These are phyloP conservation scores for Acrocephalus arundinaceus DNA, from an alignment of 2,113 vertebrate genomes.

Conservation along the genomic window DNA sequence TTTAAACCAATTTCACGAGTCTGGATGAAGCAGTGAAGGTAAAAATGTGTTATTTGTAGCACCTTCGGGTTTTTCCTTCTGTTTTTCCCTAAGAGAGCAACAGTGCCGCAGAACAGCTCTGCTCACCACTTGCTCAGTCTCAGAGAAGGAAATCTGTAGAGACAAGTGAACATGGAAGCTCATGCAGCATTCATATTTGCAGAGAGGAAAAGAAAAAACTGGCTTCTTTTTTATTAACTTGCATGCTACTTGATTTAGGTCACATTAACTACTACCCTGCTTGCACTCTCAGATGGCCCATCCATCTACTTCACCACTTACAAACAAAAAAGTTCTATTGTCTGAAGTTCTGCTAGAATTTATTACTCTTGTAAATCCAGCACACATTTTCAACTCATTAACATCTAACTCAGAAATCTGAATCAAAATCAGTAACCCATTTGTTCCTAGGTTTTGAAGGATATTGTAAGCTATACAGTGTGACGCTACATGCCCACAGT, in stretches of 20 bases:
- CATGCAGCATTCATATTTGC: background rate
- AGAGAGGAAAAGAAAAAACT: background rate
- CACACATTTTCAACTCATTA: background rate
- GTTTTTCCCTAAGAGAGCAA: background rate
- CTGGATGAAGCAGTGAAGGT: background rate
- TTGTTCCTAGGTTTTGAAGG: background rate
- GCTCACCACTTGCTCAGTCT: background rate
- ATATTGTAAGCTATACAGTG: background rate
- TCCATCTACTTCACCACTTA: background rate
- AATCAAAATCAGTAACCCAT: background rate
- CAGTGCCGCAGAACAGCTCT: background rate
- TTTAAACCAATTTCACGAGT: background rate
- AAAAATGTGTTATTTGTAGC: background rate
- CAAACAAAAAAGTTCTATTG: background rate
- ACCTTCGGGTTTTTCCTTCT: background rate
- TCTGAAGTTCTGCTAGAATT: background rate
- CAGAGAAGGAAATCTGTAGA: background rate
- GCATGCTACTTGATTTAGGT: background rate
- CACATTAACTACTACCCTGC: background rate
- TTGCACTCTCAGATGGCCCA: background rate
- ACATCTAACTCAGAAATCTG: background rate
- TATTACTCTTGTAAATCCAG: background rate
- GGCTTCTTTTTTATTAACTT: background rate
- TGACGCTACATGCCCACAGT: background rate
- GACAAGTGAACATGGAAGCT: rapidly evolving